phyloP scores from a whole-genome alignment of 2,797 vertebrate genomes.

The Chelon labrosus region DNA sequence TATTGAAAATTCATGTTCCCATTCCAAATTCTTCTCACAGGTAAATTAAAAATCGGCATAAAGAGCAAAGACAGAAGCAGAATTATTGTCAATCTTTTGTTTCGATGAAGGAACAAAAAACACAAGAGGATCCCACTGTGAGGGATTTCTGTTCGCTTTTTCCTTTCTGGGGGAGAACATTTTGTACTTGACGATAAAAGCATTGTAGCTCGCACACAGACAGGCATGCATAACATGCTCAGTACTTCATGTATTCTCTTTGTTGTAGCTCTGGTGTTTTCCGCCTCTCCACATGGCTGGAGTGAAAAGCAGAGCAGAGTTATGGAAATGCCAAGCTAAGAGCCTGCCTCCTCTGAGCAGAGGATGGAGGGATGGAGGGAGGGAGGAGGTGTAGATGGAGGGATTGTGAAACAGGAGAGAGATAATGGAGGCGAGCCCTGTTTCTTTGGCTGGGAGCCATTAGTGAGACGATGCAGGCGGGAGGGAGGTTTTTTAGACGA shows the following conservation, averaged over 20 bases:
- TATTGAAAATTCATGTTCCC: too few species aligned
- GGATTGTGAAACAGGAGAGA: conserved; percentile 54
- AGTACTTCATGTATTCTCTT: conserved; percentile 36
- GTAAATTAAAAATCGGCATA: not conserved
- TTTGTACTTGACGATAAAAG: conserved; percentile 43
- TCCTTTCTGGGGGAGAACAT: conserved; percentile 40
- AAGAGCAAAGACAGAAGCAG: not conserved
- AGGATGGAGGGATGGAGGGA: conserved; percentile 27
- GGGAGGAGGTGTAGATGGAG: conserved; percentile 63
- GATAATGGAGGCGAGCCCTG: conserved; percentile 68
- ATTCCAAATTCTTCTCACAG: not conserved
- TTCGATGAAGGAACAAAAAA: conserved; percentile 14
- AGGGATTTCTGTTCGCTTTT: conserved; percentile 29
- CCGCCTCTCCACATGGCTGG: conserved; percentile 53
- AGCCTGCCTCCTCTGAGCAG: conserved; percentile 26
- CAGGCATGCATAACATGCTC: not conserved
- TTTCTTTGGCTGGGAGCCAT: conserved; percentile 67
- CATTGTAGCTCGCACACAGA: conserved; percentile 10
- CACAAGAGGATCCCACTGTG: not conserved
- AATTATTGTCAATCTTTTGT: not conserved
- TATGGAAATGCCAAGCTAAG: conserved; percentile 56
- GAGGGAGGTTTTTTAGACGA: conserved; percentile 61
- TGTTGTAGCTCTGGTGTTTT: conserved; percentile 44
- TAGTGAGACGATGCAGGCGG: conserved; percentile 53
- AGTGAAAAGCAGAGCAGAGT: conserved; percentile 50